phyloP scores from a whole-genome alignment of 2,888 invertebrate species.

The Heliconius sara region DNA sequence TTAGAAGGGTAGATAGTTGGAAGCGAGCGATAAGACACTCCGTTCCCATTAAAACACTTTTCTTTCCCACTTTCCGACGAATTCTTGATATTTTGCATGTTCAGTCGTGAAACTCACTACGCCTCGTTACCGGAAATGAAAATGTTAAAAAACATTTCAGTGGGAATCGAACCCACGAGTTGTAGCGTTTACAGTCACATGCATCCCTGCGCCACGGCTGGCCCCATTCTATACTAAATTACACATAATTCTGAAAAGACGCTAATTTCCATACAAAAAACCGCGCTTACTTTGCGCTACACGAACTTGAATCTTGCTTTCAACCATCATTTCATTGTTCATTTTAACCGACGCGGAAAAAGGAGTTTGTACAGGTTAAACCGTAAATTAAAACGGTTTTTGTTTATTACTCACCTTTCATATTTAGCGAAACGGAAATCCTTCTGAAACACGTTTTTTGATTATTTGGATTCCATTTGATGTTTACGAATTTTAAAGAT shows the following conservation, averaged over 20 bases:
- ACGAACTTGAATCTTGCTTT: neutral
- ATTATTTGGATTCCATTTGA: neutral
- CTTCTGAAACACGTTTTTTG: neutral
- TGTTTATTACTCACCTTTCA: conserved; percentile 25
- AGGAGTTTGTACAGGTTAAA: conserved; percentile 33
- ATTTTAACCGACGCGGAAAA: conserved; percentile 53
- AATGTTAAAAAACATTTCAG: too few relatives aligned
- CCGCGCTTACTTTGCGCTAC: neutral
- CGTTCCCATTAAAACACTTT: too few relatives aligned
- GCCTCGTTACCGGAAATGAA: too few relatives aligned
- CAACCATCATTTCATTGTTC: conserved; percentile 62
- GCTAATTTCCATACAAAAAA: neutral
- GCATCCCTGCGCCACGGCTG: neutral
- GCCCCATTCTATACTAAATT: neutral
- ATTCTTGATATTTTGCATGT: too few relatives aligned
- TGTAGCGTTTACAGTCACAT: neutral
- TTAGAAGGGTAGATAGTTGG: too few relatives aligned
- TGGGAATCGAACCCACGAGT: neutral
- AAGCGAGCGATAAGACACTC: too few relatives aligned
- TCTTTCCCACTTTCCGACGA: too few relatives aligned
- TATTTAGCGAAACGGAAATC: conserved; percentile 22
- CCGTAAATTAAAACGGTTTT: conserved; percentile 34
- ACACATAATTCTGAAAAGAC: neutral
- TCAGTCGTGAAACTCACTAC: too few relatives aligned
- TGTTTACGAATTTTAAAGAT: neutral